Percentiles rank a stretch among this genome's conserved stretches.
These are phyloP conservation scores for Chloroceryle amazona DNA, from an alignment of 2,797 vertebrate genomes.

Conservation along the genomic window DNA sequence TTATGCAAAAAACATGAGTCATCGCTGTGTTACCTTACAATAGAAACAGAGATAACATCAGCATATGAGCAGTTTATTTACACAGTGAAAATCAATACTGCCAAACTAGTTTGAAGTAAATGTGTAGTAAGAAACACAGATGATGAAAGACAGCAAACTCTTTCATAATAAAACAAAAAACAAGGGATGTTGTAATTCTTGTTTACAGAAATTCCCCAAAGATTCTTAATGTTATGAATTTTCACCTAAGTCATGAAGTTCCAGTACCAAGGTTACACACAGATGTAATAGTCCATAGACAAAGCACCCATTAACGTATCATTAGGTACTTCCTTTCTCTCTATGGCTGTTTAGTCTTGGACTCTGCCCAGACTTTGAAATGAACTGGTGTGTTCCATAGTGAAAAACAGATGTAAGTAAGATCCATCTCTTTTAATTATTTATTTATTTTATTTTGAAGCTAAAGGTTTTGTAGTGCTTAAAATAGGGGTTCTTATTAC, in stretches of 20 bases:
- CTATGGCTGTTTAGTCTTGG: background rate
- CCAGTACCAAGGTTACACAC: background rate
- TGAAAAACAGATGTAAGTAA: background rate
- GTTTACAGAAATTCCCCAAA: background rate
- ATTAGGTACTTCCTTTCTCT: background rate
- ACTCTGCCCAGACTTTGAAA: background rate
- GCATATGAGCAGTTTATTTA: background rate
- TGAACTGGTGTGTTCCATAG: background rate
- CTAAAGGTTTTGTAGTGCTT: background rate
- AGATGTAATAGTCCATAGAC: background rate
- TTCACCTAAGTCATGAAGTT: background rate
- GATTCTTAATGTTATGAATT: background rate
- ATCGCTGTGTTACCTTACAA: background rate
- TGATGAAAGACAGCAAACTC: background rate
- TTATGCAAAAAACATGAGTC: constrained; percentile 43
- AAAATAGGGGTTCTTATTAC: background rate
- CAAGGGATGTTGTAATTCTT: background rate
- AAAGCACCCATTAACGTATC: background rate
- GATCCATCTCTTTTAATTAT: background rate
- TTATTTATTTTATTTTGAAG: background rate
- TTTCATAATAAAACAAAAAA: background rate
- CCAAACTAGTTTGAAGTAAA: background rate
- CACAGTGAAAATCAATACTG: background rate
- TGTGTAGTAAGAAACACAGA: background rate
- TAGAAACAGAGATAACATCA: constrained; percentile 33